Percentiles rank a stretch among this genome's conserved stretches.
These are phyloP conservation scores for Fistularia tabacaria DNA, from an alignment of 2,797 vertebrate genomes.

Conservation along the genomic window DNA sequence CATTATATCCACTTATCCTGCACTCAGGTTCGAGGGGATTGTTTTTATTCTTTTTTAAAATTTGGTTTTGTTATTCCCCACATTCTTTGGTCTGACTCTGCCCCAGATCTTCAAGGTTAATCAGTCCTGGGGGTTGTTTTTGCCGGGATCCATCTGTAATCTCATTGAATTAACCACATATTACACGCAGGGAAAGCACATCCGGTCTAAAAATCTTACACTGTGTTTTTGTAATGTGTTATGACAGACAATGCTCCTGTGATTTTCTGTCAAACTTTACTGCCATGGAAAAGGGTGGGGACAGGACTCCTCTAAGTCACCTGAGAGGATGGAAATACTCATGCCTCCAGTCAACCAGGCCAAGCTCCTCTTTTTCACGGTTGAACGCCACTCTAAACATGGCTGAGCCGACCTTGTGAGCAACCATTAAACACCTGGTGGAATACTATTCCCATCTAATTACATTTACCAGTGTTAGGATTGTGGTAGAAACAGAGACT, in stretches of 20 bases:
- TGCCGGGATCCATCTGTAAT: conserved; percentile 58
- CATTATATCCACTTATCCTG: neutral
- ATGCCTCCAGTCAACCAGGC: conserved; percentile 54
- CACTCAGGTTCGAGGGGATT: no score
- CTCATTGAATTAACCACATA: conserved; percentile 57
- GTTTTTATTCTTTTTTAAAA: no score
- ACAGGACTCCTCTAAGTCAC: conserved; percentile 47
- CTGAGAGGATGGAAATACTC: conserved; percentile 48
- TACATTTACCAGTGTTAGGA: conserved; percentile 66
- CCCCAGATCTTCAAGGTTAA: conserved; percentile 56
- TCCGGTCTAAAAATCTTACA: conserved; percentile 52
- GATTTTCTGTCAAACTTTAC: conserved; percentile 71
- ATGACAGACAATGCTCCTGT: conserved; percentile 55
- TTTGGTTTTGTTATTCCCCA: no score
- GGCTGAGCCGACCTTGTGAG: conserved; percentile 73
- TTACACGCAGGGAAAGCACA: conserved; percentile 39
- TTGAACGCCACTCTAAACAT: conserved; percentile 69
- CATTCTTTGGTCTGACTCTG: no score
- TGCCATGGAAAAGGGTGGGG: conserved; percentile 41
- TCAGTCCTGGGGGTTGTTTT: conserved; percentile 50
- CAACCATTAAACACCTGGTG: conserved; percentile 77
- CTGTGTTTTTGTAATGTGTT: conserved; percentile 54
- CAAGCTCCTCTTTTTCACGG: conserved; percentile 64
- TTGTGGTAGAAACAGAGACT: conserved; percentile 55
- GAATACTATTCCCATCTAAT: conserved; percentile 70